Base-by-base conservation (phyloP, 92 coral and sea anemone species). In the Bergia puertoricense region DNA sequence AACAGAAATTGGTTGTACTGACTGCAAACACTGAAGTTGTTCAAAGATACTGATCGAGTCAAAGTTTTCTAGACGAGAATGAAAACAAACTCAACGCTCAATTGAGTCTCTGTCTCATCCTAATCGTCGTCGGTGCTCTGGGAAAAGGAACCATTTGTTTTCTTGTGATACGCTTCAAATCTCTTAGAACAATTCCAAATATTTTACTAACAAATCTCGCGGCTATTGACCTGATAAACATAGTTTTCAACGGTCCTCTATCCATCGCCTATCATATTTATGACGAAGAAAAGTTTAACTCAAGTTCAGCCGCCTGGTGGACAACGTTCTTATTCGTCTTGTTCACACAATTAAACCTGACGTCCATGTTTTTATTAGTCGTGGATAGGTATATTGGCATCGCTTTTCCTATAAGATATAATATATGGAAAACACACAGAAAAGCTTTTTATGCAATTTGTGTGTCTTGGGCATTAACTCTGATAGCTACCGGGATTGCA, bases 141-240 rank as follows among this genome's bases (percentile, higher is more conserved):
- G 83, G 83, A 30, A 79, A 79, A 6, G 83, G 68, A 79, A 22
- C n/a, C 42, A 79, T 79, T 30, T 15, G 62, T 2, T 54, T 79
- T 30, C 42, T 79, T 4, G 37, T 79, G 71, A 37, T 36, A n/a
- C 65, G 46, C 68, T 79, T 79, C 45, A 51, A 14, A 57, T 11
- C 7, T 51, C 44, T 79, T 11, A 79, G 83, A 79, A 79, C 83
- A 8, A 39, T 80, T 46, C 69, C 65, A 80, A 80, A 80, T 16
- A 80, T 80, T 54, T 37, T 80, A 10, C 37, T 80, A 8, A 43
- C 68, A 48, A 80, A 80, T 80, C 83, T 80, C 0, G 83, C 83
- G 11, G 39, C 43, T 9, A n/a, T 80, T 38, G 69, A 80, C 45
- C 66, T 80, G 43, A 9, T 23, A 30, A 80, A 80, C 46, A 30